Conservation (phyloP, 2,797 vertebrate species). For the Rhincodon typus region DNA sequence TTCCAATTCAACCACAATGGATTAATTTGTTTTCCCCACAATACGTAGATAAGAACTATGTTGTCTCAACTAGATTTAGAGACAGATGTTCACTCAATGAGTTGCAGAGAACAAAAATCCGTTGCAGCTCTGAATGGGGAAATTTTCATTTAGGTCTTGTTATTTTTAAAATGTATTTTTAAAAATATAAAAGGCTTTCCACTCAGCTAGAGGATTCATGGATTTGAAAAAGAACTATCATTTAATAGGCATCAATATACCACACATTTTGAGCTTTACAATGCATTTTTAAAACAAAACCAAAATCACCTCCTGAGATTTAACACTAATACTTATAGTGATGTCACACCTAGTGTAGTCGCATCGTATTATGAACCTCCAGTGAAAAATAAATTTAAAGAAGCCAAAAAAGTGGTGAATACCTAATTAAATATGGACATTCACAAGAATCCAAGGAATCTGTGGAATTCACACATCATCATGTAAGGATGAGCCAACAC, state of each 20-base stretch:
- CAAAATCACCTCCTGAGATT: not conserved
- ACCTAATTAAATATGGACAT: too few species aligned
- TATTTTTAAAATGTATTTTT: not conserved
- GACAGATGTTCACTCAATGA: not conserved
- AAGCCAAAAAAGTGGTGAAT: too few species aligned
- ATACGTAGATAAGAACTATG: not conserved
- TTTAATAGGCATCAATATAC: not conserved
- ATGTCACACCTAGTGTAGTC: too few species aligned
- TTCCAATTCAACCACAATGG: not conserved
- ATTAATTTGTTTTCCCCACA: not conserved
- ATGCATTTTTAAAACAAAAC: not conserved
- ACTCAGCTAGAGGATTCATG: not conserved
- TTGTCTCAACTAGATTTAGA: not conserved
- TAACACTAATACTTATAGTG: not conserved
- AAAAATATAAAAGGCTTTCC: too few species aligned
- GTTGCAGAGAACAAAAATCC: not conserved
- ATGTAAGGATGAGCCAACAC: too few species aligned
- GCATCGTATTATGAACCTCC: too few species aligned
- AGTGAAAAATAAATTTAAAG: too few species aligned
- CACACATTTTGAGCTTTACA: not conserved
- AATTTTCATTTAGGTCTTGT: not conserved
- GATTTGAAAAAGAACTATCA: not conserved
- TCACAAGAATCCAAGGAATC: too few species aligned
- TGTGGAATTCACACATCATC: too few species aligned
- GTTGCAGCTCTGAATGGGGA: not conserved